A percentile compares a stretch with the other conserved stretches of the same genome.
Evolutionary conservation across 2,797 vertebrate genomes (phyloP).

Genomic region (Eupleurogrammus muticus): DNA sequence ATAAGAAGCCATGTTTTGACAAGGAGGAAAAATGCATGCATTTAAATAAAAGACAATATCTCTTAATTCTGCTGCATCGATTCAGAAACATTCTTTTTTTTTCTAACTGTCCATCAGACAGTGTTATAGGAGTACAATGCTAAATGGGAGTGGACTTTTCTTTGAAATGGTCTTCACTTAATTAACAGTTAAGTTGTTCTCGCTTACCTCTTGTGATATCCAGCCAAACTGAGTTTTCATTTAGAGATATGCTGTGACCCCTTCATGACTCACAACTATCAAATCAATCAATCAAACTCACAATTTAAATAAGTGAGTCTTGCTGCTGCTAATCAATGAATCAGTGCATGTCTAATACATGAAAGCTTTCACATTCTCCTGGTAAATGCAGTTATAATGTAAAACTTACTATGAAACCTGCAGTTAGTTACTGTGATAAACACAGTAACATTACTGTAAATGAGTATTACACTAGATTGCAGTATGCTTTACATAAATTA

Average conservation of each 20-base stretch:
- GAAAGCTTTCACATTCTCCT: slow-evolving; percentile 39
- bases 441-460: too few relatives aligned
- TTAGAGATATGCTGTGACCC: background rate
- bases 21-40: background rate
- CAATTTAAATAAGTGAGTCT: slow-evolving; percentile 26
- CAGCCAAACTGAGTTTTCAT: too few relatives aligned
- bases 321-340: slow-evolving; percentile 33
- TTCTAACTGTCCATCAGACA: too few relatives aligned
- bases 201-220: background rate
- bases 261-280: too few relatives aligned
- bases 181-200: slow-evolving; percentile 15
- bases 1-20: background rate
- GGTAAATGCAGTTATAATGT: slow-evolving; percentile 17
- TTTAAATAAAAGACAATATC: background rate
- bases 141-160: too few relatives aligned
- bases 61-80: too few relatives aligned
- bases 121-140: too few relatives aligned
- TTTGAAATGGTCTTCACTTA: background rate
- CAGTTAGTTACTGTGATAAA: too few relatives aligned
- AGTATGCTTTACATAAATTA: too few relatives aligned
- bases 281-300: slow-evolving; percentile 39
- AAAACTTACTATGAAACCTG: too few relatives aligned
- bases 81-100: too few relatives aligned
- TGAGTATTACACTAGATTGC: too few relatives aligned
- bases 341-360: slow-evolving; percentile 32